Evolutionary conservation across 2,113 vertebrate species (phyloP).

Genomic region (Cololabis saira): DNA sequence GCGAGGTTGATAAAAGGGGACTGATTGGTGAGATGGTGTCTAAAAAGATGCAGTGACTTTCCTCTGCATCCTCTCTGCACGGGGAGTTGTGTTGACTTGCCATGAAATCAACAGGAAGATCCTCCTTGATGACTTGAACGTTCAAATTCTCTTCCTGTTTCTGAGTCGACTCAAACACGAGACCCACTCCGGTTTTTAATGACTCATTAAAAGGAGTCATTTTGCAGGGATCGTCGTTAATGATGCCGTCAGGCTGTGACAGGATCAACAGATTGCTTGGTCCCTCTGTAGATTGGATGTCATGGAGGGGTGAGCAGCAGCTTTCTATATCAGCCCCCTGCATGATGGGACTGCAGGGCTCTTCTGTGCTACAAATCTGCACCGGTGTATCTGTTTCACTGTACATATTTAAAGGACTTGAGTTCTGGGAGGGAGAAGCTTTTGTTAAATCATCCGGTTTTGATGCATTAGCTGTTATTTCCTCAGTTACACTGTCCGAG

Average conservation of each 20-base stretch:
- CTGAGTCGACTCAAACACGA: slow-evolving; percentile 46
- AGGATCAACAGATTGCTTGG: slow-evolving; percentile 70
- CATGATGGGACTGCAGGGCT: slow-evolving; percentile 60
- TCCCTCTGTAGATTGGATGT: slow-evolving; percentile 52
- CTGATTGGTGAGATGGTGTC: slow-evolving; percentile 43
- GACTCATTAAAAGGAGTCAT: slow-evolving; percentile 41
- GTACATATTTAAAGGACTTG: slow-evolving; percentile 34
- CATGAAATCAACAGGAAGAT: slow-evolving; percentile 70
- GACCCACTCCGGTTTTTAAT: slow-evolving; percentile 41
- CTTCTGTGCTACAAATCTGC: slow-evolving; percentile 53
- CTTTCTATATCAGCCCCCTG: slow-evolving; percentile 51
- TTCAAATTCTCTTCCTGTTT: slow-evolving; percentile 65
- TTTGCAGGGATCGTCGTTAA: slow-evolving; percentile 52
- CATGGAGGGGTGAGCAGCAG: slow-evolving; percentile 38
- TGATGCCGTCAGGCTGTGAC: slow-evolving; percentile 51
- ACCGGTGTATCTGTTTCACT: slow-evolving; percentile 37
- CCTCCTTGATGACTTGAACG: slow-evolving; percentile 66
- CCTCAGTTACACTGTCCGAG: slow-evolving; percentile 5
- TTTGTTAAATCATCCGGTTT: slow-evolving; percentile 31
- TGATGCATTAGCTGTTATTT: slow-evolving; percentile 30
- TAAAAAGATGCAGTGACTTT: slow-evolving; percentile 45
- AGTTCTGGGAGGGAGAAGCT: slow-evolving; percentile 13
- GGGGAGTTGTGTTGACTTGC: slow-evolving; percentile 70
- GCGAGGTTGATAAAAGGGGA: slow-evolving; percentile 52
- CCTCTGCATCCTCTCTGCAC: slow-evolving; percentile 59